Percentiles rank a stretch among this genome's conserved stretches.
Conservation (phyloP, 2,113 vertebrate species). For the Delphinapterus leucas region DNA sequence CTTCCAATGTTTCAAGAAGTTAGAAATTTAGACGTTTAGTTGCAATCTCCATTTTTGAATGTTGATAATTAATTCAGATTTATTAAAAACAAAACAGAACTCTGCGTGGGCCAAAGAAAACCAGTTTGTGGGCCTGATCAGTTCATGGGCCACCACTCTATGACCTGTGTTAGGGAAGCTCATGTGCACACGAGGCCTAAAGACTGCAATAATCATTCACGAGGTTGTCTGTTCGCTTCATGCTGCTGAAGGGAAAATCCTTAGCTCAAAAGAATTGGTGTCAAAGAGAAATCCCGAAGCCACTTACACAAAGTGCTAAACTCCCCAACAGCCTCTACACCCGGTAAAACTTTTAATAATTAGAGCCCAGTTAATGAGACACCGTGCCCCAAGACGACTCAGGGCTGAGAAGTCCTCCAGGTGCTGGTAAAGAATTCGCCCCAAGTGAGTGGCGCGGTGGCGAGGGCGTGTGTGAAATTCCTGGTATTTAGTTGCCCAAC, state of each 20-base stretch:
- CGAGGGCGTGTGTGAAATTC: not conserved
- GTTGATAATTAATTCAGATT: not conserved
- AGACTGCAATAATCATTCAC: rapidly evolving
- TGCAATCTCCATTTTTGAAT: not conserved
- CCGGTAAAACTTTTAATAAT: not conserved
- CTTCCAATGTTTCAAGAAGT: not conserved
- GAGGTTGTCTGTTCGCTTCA: rapidly evolving
- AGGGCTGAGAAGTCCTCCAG: too few species aligned
- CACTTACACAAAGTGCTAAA: not conserved
- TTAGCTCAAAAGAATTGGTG: not conserved
- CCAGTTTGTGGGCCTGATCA: not conserved
- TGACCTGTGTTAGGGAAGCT: not conserved
- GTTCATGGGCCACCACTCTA: not conserved
- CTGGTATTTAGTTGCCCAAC: not conserved
- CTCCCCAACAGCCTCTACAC: not conserved
- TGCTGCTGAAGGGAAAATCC: not conserved
- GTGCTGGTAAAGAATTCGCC: not conserved
- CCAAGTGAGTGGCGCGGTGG: not conserved
- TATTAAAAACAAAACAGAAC: not conserved
- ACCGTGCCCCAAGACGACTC: not conserved
- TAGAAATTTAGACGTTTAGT: not conserved
- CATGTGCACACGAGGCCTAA: not conserved
- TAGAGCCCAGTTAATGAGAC: not conserved
- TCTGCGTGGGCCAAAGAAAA: not conserved
- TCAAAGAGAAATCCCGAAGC: not conserved